Conservation (phyloP, 30 jellyfish, hydroid and myxozoan genomes). For the Hydractinia symbiolongicarpus region DNA sequence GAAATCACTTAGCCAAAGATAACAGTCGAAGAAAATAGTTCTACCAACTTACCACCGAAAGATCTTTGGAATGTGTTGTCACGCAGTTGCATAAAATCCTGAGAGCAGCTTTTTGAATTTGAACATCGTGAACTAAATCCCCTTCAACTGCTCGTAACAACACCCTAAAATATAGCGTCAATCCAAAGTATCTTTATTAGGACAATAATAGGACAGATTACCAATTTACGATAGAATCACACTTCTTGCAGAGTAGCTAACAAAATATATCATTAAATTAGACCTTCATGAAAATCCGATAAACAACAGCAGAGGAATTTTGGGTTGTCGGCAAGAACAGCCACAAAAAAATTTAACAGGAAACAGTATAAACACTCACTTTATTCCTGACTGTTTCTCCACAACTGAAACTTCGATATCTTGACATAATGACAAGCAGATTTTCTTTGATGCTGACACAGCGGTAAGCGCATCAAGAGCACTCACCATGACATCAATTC, state of each 20-base stretch:
- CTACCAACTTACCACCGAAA: no score
- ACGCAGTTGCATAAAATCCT: constrained; percentile 73
- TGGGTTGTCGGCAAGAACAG: not conserved
- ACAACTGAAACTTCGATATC: constrained; percentile 35
- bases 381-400: constrained; percentile 70
- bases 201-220: not conserved
- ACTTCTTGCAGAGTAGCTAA: no score
- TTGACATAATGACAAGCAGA: constrained; percentile 57
- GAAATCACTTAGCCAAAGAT: no score
- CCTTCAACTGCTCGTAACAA: constrained; percentile 87
- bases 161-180: constrained; percentile 22
- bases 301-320: not conserved
- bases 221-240: no score
- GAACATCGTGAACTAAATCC: constrained; percentile 52
- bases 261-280: no score
- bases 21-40: no score
- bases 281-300: no score
- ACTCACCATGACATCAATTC: constrained; percentile 60
- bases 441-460: constrained; percentile 51
- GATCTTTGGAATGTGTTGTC: constrained; percentile 10
- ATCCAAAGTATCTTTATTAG: not conserved
- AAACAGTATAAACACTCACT: constrained; percentile 34
- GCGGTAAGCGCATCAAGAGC: constrained; percentile 52
- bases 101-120: constrained; percentile 59
- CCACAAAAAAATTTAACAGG: not conserved